Percentiles rank a stretch among this genome's conserved stretches.
Conservation (phyloP, 2,113 vertebrate species). For the Dryoscopus gambensis region DNA sequence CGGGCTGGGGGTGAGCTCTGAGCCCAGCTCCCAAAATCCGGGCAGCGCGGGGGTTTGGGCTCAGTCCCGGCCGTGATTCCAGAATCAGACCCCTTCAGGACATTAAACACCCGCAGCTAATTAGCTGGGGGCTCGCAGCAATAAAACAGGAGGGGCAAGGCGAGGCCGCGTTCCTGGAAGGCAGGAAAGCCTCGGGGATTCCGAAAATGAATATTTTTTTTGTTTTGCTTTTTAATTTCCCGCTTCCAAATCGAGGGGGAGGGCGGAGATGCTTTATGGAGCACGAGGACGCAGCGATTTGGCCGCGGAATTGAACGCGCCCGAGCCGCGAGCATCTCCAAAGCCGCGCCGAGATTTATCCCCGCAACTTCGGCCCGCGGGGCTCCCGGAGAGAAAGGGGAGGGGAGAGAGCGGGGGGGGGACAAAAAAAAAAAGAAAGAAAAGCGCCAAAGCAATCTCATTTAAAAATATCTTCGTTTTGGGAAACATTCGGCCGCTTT, state of each 20-base stretch:
- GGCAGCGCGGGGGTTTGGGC: not conserved
- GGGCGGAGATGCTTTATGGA: not conserved
- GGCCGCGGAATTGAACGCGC: not conserved
- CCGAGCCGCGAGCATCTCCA: not conserved
- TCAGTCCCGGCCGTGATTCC: not conserved
- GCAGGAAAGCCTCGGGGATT: not conserved
- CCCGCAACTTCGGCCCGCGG: not conserved
- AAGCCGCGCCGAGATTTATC: slow-evolving; percentile 15
- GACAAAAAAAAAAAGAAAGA: no score
- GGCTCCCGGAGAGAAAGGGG: not conserved
- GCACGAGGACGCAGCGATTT: not conserved
- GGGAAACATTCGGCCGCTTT: slow-evolving; percentile 57
- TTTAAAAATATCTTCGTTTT: slow-evolving; percentile 66
- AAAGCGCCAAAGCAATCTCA: not conserved
- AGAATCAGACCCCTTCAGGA: not conserved
- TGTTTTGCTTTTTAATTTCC: not conserved
- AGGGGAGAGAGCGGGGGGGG: not conserved
- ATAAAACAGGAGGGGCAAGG: not conserved
- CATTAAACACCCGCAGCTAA: not conserved
- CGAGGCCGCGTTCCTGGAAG: not conserved
- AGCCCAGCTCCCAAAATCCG: accelerated
- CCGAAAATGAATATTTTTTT: not conserved
- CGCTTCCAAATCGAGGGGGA: not conserved
- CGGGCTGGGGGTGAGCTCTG: not conserved
- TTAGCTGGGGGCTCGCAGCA: not conserved